Evolutionary conservation across 2,888 invertebrate species (phyloP).

Genomic region (Dermolepida albohirtum): DNA sequence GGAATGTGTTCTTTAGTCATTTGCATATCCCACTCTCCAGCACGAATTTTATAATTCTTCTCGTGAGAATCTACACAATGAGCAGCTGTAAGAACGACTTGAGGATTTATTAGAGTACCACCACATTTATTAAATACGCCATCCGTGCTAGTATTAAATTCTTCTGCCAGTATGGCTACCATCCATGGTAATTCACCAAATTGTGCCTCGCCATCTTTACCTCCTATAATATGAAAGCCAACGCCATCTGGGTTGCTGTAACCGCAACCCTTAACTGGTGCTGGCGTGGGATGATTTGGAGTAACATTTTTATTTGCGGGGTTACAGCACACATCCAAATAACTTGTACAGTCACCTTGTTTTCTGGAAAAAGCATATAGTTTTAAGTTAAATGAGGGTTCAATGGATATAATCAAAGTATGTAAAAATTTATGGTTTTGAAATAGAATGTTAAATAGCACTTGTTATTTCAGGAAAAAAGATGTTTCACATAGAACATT

Average conservation of each 20-base stretch:
- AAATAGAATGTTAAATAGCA: too few species aligned
- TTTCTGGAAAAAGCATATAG: slow-evolving; percentile 17
- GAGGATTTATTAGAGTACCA: slow-evolving; percentile 81
- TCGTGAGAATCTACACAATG: slow-evolving; percentile 74
- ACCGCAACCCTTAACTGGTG: slow-evolving; percentile 74
- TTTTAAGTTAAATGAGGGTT: too few species aligned
- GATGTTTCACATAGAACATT: too few species aligned
- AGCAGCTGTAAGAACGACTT: slow-evolving; percentile 83
- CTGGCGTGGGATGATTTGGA: slow-evolving; percentile 54
- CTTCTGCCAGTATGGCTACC: slow-evolving; percentile 86
- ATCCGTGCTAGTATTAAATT: slow-evolving; percentile 71
- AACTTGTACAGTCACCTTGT: slow-evolving; percentile 65
- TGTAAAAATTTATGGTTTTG: too few species aligned
- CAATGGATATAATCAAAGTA: too few species aligned
- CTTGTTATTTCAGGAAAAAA: too few species aligned
- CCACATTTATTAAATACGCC: slow-evolving; percentile 72
- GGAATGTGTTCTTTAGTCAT: slow-evolving; percentile 75
- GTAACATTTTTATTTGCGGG: too few species aligned
- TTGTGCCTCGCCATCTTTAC: slow-evolving; percentile 75
- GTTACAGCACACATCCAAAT: slow-evolving; percentile 71
- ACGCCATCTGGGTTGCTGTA: slow-evolving; percentile 63
- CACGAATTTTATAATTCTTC: slow-evolving; percentile 67
- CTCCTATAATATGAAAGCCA: slow-evolving; percentile 66
- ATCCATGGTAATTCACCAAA: slow-evolving; percentile 88
- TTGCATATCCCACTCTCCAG: slow-evolving; percentile 88